Conservation (phyloP, 2,888 invertebrate species). For the Tribolium freemani region DNA sequence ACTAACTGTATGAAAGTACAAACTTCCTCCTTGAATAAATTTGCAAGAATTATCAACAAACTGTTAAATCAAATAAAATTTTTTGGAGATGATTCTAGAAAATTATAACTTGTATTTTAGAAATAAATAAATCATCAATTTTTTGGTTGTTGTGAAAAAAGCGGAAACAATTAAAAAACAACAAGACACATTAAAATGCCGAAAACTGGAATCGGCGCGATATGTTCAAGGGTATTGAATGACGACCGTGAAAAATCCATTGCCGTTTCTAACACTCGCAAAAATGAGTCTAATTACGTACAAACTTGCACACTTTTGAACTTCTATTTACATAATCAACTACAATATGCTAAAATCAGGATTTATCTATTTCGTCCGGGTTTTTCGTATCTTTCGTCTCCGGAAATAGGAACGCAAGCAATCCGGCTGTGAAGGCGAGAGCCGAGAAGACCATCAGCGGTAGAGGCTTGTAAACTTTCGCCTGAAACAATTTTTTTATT, state of each 20-base stretch:
- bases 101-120: too few relatives aligned
- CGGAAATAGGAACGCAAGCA: slow-evolving; percentile 73
- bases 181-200: background rate
- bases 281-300: slow-evolving; percentile 1
- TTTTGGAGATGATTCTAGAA: too few relatives aligned
- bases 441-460: slow-evolving; percentile 75
- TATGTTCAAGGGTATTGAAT: background rate
- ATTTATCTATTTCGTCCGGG: slow-evolving; percentile 22
- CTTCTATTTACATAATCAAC: background rate
- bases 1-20: background rate
- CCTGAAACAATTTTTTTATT: slow-evolving; percentile 62
- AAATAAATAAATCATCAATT: background rate
- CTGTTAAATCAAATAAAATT: background rate
- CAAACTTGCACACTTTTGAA: background rate
- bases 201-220: background rate
- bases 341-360: slow-evolving; percentile 7
- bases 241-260: slow-evolving; percentile 22
- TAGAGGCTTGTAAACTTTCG: slow-evolving; percentile 68
- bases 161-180: background rate
- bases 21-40: background rate
- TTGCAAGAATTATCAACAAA: background rate
- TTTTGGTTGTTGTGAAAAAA: background rate
- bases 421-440: slow-evolving; percentile 72
- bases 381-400: slow-evolving; percentile 71
- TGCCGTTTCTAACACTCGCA: background rate